Conservation (phyloP, 2,113 vertebrate genomes). For the Apistogramma diplotaenia region DNA sequence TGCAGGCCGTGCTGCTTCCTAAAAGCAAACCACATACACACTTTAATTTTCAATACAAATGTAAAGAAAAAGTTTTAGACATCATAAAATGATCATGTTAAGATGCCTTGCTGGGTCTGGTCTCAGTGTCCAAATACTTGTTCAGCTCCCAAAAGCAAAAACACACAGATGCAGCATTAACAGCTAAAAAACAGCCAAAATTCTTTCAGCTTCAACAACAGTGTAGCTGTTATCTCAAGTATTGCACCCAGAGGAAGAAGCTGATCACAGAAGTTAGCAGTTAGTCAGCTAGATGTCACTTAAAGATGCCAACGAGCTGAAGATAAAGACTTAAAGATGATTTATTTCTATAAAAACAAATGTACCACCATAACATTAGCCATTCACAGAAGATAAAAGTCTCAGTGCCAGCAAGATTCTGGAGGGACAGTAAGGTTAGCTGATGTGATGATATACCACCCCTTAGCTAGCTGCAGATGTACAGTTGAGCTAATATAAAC, state of each 20-base stretch:
- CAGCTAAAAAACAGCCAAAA: not conserved
- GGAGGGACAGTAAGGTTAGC: no score
- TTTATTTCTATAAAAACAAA: not conserved
- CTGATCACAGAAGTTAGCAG: not conserved
- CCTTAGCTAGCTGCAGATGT: no score
- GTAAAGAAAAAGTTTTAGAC: not conserved
- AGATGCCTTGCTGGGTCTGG: not conserved
- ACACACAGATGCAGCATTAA: not conserved
- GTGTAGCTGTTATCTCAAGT: accelerated
- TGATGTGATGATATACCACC: no score
- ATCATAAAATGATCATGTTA: not conserved
- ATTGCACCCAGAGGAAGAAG: not conserved
- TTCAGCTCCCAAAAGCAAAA: not conserved
- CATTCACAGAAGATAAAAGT: accelerated
- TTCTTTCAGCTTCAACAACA: not conserved
- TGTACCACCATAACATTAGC: not conserved
- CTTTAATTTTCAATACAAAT: not conserved
- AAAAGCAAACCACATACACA: not conserved
- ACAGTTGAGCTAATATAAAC: no score
- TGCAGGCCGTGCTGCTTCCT: conserved; percentile 96
- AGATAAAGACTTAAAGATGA: no score
- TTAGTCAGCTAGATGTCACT: not conserved
- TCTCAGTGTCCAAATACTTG: not conserved
- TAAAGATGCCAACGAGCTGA: not conserved
- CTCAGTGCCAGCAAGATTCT: not conserved